phyloP scores from a whole-genome alignment of 2,797 vertebrate species.

The Cossypha caffra region DNA sequence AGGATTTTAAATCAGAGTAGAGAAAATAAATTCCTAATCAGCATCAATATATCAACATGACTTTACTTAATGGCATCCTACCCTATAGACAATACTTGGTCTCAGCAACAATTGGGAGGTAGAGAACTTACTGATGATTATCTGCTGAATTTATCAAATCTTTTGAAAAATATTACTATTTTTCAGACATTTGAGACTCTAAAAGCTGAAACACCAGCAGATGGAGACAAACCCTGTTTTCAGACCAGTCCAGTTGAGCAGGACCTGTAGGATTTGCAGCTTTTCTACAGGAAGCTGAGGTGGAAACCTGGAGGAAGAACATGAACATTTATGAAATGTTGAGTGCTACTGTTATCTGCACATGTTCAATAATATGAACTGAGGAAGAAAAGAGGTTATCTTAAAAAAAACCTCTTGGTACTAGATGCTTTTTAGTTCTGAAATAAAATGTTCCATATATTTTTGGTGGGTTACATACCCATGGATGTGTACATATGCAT shows the following conservation, averaged over 20 bases:
- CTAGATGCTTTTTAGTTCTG: not conserved
- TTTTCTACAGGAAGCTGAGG: not conserved
- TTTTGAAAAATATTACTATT: not conserved
- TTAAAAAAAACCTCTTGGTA: not conserved
- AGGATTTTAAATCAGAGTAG: not conserved
- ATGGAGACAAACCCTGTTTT: slow-evolving; percentile 65
- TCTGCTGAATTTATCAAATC: not conserved
- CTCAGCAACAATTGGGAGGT: not conserved
- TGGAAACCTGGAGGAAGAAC: not conserved
- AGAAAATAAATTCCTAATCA: not conserved
- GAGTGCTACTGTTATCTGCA: not conserved
- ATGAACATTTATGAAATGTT: not conserved
- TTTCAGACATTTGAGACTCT: not conserved
- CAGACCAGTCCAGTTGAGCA: not conserved
- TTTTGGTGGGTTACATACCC: not conserved
- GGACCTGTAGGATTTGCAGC: not conserved
- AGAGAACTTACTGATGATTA: not conserved
- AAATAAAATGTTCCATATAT: not conserved
- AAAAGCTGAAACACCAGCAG: slow-evolving; percentile 40
- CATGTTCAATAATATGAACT: not conserved
- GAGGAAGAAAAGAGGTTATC: not conserved
- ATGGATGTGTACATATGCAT: not conserved
- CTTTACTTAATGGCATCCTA: not conserved
- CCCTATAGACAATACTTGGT: not conserved
- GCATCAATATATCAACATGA: not conserved